These are phyloP conservation scores for Pilophorus perplexus DNA, from an alignment of 2,888 invertebrate genomes.

Conservation along the genomic window DNA sequence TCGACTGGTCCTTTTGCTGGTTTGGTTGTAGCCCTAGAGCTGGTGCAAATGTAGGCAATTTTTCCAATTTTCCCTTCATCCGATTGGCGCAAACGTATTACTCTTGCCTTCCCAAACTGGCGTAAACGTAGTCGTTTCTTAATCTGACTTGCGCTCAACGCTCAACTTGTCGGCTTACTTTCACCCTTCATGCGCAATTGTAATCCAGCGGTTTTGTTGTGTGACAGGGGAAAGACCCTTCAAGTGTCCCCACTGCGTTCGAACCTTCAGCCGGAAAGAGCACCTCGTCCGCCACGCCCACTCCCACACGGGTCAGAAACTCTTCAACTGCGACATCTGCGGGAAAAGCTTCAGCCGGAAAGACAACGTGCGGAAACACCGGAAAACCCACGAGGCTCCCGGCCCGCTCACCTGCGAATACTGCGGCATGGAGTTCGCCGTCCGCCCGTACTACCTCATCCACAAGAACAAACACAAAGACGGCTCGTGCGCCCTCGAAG, in stretches of 20 bases:
- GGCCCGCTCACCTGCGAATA: slow-evolving; percentile 63
- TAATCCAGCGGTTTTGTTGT: too few relatives aligned
- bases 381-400: slow-evolving; percentile 60
- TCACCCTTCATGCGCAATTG: too few relatives aligned
- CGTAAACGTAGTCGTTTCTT: too few relatives aligned
- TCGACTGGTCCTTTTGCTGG: too few relatives aligned
- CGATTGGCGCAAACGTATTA: too few relatives aligned
- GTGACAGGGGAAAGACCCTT: slow-evolving; percentile 62
- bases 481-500: slow-evolving; percentile 54
- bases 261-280: slow-evolving; percentile 67
- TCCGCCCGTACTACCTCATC: slow-evolving; percentile 65
- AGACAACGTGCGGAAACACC: slow-evolving; percentile 61
- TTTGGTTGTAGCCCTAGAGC: too few relatives aligned
- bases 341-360: slow-evolving; percentile 53
- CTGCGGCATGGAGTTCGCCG: slow-evolving; percentile 65
- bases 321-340: slow-evolving; percentile 53
- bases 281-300: slow-evolving; percentile 65
- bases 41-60: too few relatives aligned
- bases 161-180: too few relatives aligned
- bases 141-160: too few relatives aligned
- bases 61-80: too few relatives aligned
- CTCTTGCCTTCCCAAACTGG: too few relatives aligned
- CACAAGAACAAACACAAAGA: slow-evolving; percentile 54
- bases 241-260: slow-evolving; percentile 63
- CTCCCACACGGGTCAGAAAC: slow-evolving; percentile 61